A percentile compares a stretch with the other conserved stretches of the same genome.
Conservation (phyloP, 2,113 vertebrate species). For the Nymphicus hollandicus region DNA sequence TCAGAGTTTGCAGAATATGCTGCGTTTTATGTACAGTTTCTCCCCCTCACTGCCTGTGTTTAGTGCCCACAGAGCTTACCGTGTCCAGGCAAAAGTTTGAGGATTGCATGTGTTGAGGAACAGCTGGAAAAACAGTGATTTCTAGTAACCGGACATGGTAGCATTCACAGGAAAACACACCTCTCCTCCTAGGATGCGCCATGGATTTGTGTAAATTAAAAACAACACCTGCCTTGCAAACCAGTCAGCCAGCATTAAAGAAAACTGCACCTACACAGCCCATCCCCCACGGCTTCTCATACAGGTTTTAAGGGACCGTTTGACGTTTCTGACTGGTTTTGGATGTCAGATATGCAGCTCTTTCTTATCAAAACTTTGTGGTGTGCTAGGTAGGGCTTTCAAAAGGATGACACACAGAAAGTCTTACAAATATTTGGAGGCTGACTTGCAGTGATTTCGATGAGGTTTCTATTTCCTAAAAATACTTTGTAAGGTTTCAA, state of each 20-base stretch:
- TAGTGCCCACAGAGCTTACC: background rate
- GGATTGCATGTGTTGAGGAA: background rate
- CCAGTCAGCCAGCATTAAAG: rapidly evolving
- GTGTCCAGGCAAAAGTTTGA: background rate
- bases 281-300: rapidly evolving
- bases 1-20: background rate
- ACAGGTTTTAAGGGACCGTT: rapidly evolving
- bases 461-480: background rate
- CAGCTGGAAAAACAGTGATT: background rate
- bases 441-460: background rate
- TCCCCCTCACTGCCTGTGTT: background rate
- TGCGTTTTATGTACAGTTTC: background rate
- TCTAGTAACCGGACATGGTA: background rate
- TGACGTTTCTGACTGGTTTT: background rate
- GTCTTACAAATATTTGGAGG: background rate
- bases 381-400: background rate
- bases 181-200: background rate
- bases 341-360: background rate
- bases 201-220: background rate
- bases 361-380: background rate
- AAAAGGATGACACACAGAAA: background rate
- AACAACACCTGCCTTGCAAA: background rate
- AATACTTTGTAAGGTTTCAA: background rate
- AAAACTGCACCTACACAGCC: background rate
- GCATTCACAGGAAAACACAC: background rate